Evolutionary conservation across 2,797 vertebrate genomes (phyloP).

Genomic region (Mormyrops attenuatus): DNA sequence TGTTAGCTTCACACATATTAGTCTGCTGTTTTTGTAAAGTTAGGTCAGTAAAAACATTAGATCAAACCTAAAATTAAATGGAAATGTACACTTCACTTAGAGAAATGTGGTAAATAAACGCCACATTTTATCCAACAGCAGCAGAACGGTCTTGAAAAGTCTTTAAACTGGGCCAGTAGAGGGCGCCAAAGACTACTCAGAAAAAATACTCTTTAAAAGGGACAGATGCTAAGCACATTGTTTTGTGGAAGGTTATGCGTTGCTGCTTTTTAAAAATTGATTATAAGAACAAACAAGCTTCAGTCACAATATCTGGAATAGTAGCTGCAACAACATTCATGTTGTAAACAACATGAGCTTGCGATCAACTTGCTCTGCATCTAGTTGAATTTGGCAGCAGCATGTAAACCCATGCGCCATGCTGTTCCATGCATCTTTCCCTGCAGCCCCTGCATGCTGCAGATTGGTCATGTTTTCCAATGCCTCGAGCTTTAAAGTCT

Average conservation of each 20-base stretch:
- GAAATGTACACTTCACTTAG: not conserved
- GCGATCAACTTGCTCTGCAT: not conserved
- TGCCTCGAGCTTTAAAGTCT: not conserved
- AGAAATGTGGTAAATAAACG: not conserved
- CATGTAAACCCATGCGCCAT: not conserved
- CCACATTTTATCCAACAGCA: not conserved
- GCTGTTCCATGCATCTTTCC: not conserved
- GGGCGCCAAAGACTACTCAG: constrained; percentile 15
- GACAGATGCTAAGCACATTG: not conserved
- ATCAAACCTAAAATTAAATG: not conserved
- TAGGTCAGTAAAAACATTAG: not conserved
- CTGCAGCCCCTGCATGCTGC: not conserved
- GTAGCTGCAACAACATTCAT: not conserved
- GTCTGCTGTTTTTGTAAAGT: not conserved
- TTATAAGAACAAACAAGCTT: not conserved
- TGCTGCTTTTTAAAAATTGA: not conserved
- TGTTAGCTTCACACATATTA: not conserved
- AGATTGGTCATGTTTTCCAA: not conserved
- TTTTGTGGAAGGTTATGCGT: not conserved
- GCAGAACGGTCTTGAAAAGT: not conserved
- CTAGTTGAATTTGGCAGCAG: not conserved
- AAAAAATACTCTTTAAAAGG: not conserved
- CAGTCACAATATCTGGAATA: not conserved
- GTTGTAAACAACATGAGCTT: not conserved
- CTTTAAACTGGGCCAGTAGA: not conserved